These are phyloP conservation scores for Aselliscus stoliczkanus DNA, from an alignment of 2,797 vertebrate genomes.

Conservation along the genomic window DNA sequence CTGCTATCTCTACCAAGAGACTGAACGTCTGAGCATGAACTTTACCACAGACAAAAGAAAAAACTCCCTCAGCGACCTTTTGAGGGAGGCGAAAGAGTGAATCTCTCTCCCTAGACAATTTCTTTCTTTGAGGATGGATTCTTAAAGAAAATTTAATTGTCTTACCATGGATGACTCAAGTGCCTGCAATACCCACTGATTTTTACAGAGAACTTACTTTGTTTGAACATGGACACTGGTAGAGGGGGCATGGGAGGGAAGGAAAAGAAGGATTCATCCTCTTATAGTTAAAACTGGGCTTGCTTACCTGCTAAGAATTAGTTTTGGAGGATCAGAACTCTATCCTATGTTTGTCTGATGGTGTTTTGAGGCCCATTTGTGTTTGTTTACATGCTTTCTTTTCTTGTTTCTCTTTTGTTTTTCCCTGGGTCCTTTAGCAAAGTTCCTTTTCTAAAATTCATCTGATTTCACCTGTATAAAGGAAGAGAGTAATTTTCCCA, in stretches of 20 bases:
- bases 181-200: background rate
- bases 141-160: background rate
- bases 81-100: background rate
- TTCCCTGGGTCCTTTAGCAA: background rate
- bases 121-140: background rate
- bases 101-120: background rate
- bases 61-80: background rate
- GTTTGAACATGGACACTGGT: background rate
- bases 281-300: background rate
- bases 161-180: background rate
- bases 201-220: slow-evolving; percentile 18
- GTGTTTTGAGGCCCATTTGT: background rate
- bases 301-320: background rate
- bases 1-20: background rate
- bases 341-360: background rate
- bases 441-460: slow-evolving; percentile 23
- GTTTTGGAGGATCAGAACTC: background rate
- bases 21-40: background rate
- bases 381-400: background rate
- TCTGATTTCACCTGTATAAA: background rate
- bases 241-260: background rate
- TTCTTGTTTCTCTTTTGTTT: background rate
- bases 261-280: background rate
- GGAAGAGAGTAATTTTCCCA: background rate
- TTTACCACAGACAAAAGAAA: background rate